Percentiles rank a stretch among this genome's conserved stretches.
These are phyloP conservation scores for Ormyrus labotus DNA, from an alignment of 2,888 invertebrate genomes.

Conservation along the genomic window DNA sequence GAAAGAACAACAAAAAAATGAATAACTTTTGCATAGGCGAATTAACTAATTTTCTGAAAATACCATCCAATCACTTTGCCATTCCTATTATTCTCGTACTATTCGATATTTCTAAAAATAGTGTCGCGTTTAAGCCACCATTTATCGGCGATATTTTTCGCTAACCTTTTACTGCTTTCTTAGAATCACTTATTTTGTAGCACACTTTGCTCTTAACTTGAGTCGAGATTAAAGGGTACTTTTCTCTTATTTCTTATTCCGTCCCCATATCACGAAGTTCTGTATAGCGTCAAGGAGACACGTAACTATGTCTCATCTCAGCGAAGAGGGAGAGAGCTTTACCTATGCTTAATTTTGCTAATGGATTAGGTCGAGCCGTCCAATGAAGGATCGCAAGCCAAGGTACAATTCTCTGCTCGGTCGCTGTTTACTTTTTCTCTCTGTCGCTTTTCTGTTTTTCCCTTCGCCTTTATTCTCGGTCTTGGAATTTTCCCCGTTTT, in stretches of 20 bases:
- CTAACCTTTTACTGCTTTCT: too few species aligned
- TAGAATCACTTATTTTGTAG: constrained; percentile 32
- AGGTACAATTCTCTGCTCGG: not conserved
- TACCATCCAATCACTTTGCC: too few species aligned
- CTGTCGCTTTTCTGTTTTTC: not conserved
- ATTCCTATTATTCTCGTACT: too few species aligned
- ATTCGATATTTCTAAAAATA: too few species aligned
- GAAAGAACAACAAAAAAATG: too few species aligned
- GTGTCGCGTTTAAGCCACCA: too few species aligned
- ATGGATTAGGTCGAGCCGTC: constrained; percentile 65
- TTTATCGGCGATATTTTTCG: too few species aligned
- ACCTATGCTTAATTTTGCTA: constrained; percentile 66
- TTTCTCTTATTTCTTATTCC: constrained; percentile 44
- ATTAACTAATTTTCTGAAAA: too few species aligned
- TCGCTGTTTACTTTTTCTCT: constrained; percentile 11
- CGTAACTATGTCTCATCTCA: constrained; percentile 1
- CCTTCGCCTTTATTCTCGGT: not conserved
- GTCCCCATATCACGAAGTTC: constrained; percentile 3
- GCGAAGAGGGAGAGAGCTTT: constrained; percentile 12
- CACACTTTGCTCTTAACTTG: constrained; percentile 17
- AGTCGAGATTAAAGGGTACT: constrained; percentile 31
- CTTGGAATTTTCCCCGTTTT: not conserved
- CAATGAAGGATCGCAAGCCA: constrained; percentile 31
- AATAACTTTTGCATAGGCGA: too few species aligned
- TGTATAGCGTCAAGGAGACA: constrained; percentile 5